phyloP scores from a whole-genome alignment of 2,888 invertebrate species.

The Meliscaeva auricollis region DNA sequence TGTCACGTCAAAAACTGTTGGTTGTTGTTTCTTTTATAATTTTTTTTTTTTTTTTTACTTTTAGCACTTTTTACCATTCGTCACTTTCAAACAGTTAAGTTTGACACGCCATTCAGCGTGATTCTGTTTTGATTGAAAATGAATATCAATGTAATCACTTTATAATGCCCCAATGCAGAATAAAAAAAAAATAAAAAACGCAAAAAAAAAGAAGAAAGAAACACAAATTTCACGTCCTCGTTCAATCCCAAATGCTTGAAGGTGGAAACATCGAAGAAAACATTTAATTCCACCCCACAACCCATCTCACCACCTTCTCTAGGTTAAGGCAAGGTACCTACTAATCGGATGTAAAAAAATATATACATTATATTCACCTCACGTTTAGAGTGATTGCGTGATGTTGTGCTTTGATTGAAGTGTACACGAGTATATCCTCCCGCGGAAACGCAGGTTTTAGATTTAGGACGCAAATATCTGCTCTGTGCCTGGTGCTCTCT shows the following conservation, averaged over 20 bases:
- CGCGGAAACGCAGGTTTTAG: conserved; percentile 21
- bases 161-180: conserved; percentile 29
- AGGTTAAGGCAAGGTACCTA: neutral
- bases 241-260: conserved; percentile 12
- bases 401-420: conserved; percentile 64
- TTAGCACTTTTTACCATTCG: conserved; percentile 20
- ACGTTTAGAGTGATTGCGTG: conserved; percentile 64
- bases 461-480: conserved; percentile 6
- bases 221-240: conserved; percentile 19
- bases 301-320: neutral
- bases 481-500: neutral
- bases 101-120: conserved; percentile 39
- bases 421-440: conserved; percentile 37
- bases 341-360: conserved; percentile 35
- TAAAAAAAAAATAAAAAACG: neutral
- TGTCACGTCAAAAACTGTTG: conserved; percentile 14
- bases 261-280: neutral
- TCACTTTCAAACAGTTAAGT: conserved; percentile 38
- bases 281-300: conserved; percentile 25
- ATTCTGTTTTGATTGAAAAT: conserved; percentile 56
- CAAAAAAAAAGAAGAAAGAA: neutral
- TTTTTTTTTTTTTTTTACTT: neutral
- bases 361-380: conserved; percentile 41
- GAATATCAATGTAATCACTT: conserved; percentile 62
- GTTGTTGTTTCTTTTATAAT: neutral